Conservation (phyloP, 2,797 vertebrate genomes). For the Falco berigora region DNA sequence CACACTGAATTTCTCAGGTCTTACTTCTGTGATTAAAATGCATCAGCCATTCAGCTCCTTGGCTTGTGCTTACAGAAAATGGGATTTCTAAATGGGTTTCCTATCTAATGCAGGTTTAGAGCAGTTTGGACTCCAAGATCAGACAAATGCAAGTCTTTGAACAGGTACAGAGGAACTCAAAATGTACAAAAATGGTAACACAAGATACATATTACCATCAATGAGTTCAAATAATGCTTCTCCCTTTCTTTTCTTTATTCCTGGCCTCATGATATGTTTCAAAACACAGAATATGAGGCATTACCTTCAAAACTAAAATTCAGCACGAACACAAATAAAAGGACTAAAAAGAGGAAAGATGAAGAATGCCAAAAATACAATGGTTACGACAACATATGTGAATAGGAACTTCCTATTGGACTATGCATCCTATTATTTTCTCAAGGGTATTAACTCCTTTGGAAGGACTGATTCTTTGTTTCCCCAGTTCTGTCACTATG, state of each 20-base stretch:
- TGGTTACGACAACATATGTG: not conserved
- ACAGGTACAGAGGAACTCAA: not conserved
- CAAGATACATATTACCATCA: not conserved
- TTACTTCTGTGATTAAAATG: slow-evolving; percentile 14
- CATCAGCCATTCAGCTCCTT: not conserved
- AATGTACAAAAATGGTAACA: not conserved
- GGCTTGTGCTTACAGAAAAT: not conserved
- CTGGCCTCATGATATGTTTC: not conserved
- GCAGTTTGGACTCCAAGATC: not conserved
- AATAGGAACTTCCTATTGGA: not conserved
- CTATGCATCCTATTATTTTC: not conserved
- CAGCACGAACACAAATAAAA: not conserved
- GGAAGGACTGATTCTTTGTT: not conserved
- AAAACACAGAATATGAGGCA: not conserved
- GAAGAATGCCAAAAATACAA: not conserved
- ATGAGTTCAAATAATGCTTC: not conserved
- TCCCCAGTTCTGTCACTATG: not conserved
- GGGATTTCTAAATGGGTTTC: not conserved
- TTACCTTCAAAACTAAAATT: not conserved
- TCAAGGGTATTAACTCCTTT: not conserved
- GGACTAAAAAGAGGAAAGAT: not conserved
- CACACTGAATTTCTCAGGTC: not conserved
- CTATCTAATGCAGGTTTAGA: not conserved
- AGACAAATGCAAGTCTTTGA: not conserved
- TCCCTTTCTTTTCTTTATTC: not conserved